Percentiles rank a stretch among this genome's conserved stretches.
Conservation (phyloP, 2,797 vertebrate genomes). For the Aphelocoma californica region DNA sequence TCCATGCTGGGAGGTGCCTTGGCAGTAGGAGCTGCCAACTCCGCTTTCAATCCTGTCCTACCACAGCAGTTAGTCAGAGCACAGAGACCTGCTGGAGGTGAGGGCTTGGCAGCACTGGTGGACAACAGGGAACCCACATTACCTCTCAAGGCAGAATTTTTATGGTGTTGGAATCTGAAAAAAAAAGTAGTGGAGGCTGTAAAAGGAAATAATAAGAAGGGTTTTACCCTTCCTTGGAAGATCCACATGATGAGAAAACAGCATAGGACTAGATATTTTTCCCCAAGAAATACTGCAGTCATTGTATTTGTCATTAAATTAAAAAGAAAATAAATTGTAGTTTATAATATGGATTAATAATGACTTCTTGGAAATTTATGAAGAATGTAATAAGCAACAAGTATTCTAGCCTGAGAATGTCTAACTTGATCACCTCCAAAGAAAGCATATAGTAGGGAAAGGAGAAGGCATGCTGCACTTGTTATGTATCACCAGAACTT, state of each 20-base stretch:
- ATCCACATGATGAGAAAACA: not conserved
- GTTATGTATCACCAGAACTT: not conserved
- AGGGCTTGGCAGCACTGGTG: accelerated
- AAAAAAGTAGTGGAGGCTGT: not conserved
- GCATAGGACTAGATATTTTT: not conserved
- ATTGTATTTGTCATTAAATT: not conserved
- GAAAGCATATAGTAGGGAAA: not conserved
- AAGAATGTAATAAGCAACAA: not conserved
- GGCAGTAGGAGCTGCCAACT: accelerated
- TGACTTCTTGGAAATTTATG: not conserved
- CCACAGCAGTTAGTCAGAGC: not conserved
- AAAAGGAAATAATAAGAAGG: not conserved
- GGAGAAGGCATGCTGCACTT: not conserved
- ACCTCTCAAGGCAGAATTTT: not conserved
- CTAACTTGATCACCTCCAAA: not conserved
- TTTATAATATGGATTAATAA: not conserved
- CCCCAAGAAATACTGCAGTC: not conserved
- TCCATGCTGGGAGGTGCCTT: not conserved
- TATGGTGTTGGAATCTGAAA: not conserved
- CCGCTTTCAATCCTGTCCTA: accelerated
- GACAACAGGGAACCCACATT: not conserved
- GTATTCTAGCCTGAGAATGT: not conserved
- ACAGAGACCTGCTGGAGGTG: not conserved
- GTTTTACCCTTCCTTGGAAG: not conserved
- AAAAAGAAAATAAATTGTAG: not conserved